A percentile compares a stretch with the other conserved stretches of the same genome.
Conservation (phyloP, 2,888 invertebrate species). For the Margaritifera margaritifera region DNA sequence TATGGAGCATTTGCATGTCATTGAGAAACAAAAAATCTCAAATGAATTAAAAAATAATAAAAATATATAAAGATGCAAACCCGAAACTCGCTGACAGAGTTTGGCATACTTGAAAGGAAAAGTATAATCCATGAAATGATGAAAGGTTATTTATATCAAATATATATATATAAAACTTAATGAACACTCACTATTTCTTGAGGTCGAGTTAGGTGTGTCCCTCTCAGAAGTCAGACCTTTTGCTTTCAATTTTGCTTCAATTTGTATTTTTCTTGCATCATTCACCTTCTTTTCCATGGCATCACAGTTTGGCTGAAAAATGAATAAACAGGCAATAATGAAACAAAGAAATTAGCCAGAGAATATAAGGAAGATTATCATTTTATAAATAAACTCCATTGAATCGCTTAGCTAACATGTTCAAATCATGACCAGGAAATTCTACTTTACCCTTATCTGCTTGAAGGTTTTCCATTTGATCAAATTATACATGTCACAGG, state of each 20-base stretch:
- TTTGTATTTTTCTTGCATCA: constrained; percentile 82
- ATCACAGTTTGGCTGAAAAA: constrained; percentile 80
- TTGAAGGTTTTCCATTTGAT: too few species aligned
- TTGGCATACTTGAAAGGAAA: too few species aligned
- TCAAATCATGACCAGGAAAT: not conserved
- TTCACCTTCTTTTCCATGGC: constrained; percentile 84
- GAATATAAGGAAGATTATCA: not conserved
- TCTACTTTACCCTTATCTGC: too few species aligned
- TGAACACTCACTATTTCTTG: constrained; percentile 59
- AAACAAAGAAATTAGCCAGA: not conserved
- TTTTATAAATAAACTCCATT: too few species aligned
- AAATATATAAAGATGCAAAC: not conserved
- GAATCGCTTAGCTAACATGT: too few species aligned
- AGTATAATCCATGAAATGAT: not conserved
- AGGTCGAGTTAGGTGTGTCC: constrained; percentile 65
- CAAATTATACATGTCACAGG: too few species aligned
- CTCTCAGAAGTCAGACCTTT: constrained; percentile 60
- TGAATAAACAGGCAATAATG: not conserved
- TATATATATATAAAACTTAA: not conserved
- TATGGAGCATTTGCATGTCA: too few species aligned
- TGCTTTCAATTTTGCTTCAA: constrained; percentile 77
- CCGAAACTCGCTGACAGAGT: too few species aligned
- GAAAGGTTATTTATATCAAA: not conserved
- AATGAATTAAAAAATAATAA: too few species aligned
- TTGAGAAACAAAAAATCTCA: too few species aligned